Evolutionary conservation across 2,888 invertebrate species (phyloP), one percentile per base, ranked within the genome.

Genomic region (Sminthurinus aureus): DNA sequence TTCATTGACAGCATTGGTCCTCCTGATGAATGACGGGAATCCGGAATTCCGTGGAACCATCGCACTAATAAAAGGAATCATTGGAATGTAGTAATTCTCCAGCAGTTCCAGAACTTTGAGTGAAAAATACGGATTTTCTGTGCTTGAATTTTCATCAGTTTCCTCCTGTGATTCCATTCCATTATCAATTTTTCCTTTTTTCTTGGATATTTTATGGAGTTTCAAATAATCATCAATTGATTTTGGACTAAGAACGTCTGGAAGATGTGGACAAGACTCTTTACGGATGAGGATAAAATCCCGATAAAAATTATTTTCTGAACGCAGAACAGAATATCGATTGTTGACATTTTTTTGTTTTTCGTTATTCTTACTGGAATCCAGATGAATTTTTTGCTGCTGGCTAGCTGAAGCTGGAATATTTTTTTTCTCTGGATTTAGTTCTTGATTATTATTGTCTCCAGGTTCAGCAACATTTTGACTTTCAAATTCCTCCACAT

Each of bases 1-100:
- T 12, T 74, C 74, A 24, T 24, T 50, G 0, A 74, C 50, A 15
- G 74, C 74, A 74, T 74, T 74, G 0, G 74, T 26, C 2, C 22
- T 26, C 12, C 74, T 11, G 0, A 75, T 20, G 11, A 50, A 75
- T 0, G 50, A 0, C 6, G 75, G 51, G 18, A 75, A 75, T 75
- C 75, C 75, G n/a, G 9, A 75, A 11, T 51, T 50, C 9, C 75
- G 2, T 0, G 75, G 75, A n/a, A 75, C 51, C 50, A 52, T 52
- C 0, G 75, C 50, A 24, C 24, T 6, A 20, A 75, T 18, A 75
- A 75, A 75, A 13, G 75, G 75, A 2, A 51, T 3, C 51, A 75
- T 38, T 1, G 75, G 50, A 20, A 75, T 51, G 75, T 51, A 75
- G 0, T 50, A 50, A 12, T 75, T 75, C 51, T 75, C 75, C 24